Base-by-base conservation (phyloP, 2,888 invertebrate genomes). In the Ophraella communa region DNA sequence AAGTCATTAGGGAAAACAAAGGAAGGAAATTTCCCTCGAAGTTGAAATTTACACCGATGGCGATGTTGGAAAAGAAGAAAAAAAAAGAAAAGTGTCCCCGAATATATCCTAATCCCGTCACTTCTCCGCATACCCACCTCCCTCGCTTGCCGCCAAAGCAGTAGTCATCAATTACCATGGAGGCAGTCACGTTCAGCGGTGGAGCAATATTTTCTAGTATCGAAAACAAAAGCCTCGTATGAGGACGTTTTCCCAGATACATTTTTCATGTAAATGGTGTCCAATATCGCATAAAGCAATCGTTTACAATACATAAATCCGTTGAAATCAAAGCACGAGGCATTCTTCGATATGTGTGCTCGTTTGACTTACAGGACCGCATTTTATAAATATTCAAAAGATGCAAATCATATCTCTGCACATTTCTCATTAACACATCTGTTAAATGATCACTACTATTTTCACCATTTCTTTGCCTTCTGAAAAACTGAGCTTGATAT, bases 181-280 rank as follows among this genome's bases (percentile, higher is more conserved):
- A 78, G 79, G 79, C 79, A 80, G 81, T 81, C 81, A 81, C 81
- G 81, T 82, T 79, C 77, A 72, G 73, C 73, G 73, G 77, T 75
- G 74, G 73, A 74, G 81, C 81, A 79, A 82, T 82, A 82, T 82
- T 82, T 82, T 78, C 81, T 80, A 80, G 81, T 81, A 82, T 82
- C 82, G 82, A 82, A 82, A 82, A 82, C 82, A 82, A 82, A 81
- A 82, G 81, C 81, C 80, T 77, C 78, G 79, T 77, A 79, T 79
- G 78, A 80, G 79, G 81, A 79, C 81, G 81, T 78, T 80, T 79
- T 80, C 78, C 79, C 78, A 79, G 81, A 82, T 81, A 82, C 83
- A 83, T 83, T 83, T 82, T 82, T 83, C 83, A 83, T 83, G 83
- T 82, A 83, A 83, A 83, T 83, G 83, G 82, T 82, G 83, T 82